phyloP scores from a whole-genome alignment of 2,113 vertebrate species.

The Saccopteryx leptura region DNA sequence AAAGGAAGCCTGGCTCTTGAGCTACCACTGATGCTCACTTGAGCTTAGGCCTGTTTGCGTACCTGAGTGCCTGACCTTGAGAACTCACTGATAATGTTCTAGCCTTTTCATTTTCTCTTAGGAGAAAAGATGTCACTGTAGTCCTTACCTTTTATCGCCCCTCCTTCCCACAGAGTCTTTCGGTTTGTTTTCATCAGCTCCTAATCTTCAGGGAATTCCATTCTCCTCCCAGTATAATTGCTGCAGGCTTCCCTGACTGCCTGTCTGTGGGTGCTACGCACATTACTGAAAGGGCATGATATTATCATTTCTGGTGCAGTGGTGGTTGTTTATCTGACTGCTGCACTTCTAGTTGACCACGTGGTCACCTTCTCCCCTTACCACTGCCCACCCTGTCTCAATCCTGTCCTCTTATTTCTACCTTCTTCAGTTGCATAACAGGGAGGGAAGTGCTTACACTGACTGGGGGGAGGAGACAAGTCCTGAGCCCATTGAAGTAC shows the following conservation, averaged over 20 bases:
- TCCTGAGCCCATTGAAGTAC: neutral
- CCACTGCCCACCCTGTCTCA: neutral
- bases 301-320: neutral
- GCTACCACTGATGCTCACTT: neutral
- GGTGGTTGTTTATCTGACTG: neutral
- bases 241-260: neutral
- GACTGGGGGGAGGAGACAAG: neutral
- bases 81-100: constrained; percentile 17
- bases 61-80: constrained; percentile 8
- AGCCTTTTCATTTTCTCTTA: constrained; percentile 9
- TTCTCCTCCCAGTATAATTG: neutral
- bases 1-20: constrained; percentile 25
- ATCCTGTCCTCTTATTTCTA: neutral
- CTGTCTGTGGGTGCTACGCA: neutral
- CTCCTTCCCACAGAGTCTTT: constrained; percentile 41
- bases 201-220: neutral
- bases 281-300: neutral
- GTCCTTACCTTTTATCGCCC: neutral
- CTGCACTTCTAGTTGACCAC: neutral
- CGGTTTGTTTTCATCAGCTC: constrained; percentile 52
- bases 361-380: neutral
- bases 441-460: neutral
- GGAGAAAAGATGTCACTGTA: constrained; percentile 12
- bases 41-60: neutral
- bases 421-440: neutral